Conservation (phyloP, 2,888 invertebrate genomes). For the Phytoseiulus persimilis region DNA sequence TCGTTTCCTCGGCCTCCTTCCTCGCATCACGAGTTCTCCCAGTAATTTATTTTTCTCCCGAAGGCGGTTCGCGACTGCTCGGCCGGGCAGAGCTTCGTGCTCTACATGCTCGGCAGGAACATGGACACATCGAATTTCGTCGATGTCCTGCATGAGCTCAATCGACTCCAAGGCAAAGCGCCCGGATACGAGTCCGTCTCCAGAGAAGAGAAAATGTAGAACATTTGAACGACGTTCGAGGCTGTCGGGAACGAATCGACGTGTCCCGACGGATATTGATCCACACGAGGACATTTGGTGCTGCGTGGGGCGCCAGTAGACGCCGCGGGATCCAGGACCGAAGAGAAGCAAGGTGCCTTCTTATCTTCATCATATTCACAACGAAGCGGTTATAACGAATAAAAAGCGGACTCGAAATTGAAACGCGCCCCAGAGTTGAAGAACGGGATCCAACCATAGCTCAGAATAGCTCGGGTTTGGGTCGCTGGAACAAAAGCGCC, state of each 20-base stretch:
- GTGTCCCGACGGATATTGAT: too few species aligned
- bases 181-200: constrained; percentile 17
- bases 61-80: constrained; percentile 20
- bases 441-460: too few species aligned
- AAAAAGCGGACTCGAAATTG: too few species aligned
- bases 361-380: too few species aligned
- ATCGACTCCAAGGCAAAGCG: constrained; percentile 12
- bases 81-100: constrained; percentile 18
- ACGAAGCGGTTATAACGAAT: too few species aligned
- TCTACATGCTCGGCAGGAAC: constrained; percentile 25
- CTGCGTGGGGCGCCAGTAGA: too few species aligned
- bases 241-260: neutral
- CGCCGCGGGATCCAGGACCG: too few species aligned
- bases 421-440: too few species aligned
- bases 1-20: neutral
- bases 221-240: neutral
- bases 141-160: constrained; percentile 21
- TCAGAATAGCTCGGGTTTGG: too few species aligned
- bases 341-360: too few species aligned
- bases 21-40: neutral
- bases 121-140: constrained; percentile 14
- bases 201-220: constrained; percentile 18
- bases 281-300: too few species aligned
- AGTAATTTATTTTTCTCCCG: neutral
- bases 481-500: too few species aligned